Conservation (phyloP, 2,888 invertebrate species). For the Melinaea marsaeus region DNA sequence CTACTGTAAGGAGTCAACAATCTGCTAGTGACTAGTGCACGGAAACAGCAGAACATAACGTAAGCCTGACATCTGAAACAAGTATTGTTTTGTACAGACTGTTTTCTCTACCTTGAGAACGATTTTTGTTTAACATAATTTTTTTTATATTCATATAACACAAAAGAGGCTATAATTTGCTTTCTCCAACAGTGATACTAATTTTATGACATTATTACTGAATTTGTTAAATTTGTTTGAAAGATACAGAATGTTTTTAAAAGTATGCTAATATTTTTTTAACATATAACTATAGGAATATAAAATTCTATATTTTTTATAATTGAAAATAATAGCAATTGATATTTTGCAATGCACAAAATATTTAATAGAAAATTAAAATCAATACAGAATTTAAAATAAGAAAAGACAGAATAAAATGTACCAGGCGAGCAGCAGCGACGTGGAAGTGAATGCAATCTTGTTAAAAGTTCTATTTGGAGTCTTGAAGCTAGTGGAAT, state of each 20-base stretch:
- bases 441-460: slow-evolving; percentile 23
- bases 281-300: too few species aligned
- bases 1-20: not conserved
- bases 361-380: not conserved
- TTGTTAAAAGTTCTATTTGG: slow-evolving; percentile 30
- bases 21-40: not conserved
- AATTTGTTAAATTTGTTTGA: too few species aligned
- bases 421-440: slow-evolving; percentile 18
- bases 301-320: too few species aligned
- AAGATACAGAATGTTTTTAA: too few species aligned
- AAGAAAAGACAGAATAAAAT: slow-evolving; percentile 15
- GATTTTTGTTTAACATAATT: too few species aligned
- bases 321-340: too few species aligned
- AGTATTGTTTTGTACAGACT: not conserved
- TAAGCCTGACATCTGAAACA: not conserved
- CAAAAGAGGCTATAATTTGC: too few species aligned
- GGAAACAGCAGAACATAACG: not conserved
- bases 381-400: not conserved
- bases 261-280: too few species aligned
- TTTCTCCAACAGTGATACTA: too few species aligned
- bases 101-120: not conserved
- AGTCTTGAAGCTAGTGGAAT: slow-evolving; percentile 23
- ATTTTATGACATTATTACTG: too few species aligned
- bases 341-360: too few species aligned
- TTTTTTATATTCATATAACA: too few species aligned